Evolutionary conservation across 2,113 vertebrate genomes (phyloP).

Genomic region (Stigmatopora argus): DNA sequence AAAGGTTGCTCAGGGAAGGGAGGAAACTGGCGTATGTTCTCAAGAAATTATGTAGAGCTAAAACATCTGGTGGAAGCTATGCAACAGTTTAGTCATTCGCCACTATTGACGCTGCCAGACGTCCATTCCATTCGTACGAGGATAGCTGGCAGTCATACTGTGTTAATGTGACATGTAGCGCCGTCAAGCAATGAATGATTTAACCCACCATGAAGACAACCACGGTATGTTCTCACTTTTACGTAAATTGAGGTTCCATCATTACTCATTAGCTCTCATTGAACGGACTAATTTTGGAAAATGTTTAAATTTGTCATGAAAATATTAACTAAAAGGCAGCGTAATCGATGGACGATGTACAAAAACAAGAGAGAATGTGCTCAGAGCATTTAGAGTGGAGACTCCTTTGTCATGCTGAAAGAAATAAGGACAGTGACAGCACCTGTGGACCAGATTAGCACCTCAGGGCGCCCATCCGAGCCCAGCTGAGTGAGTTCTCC

Average conservation of each 20-base stretch:
- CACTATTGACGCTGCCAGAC: too few species aligned
- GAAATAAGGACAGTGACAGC: conserved; percentile 15
- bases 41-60: neutral
- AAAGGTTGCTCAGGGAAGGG: conserved; percentile 14
- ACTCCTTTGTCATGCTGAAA: neutral
- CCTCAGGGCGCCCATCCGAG: conserved; percentile 46
- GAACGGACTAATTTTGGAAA: neutral
- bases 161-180: too few species aligned
- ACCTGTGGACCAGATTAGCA: conserved; percentile 62
- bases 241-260: neutral
- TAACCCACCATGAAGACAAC: too few species aligned
- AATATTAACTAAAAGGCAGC: neutral
- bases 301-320: neutral
- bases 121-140: too few species aligned
- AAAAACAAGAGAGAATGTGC: neutral
- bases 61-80: neutral
- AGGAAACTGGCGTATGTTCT: neutral
- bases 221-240: neutral
- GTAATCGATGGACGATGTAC: neutral
- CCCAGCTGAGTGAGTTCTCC: conserved; percentile 68
- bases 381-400: neutral
- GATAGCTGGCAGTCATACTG: too few species aligned
- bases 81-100: neutral
- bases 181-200: too few species aligned
- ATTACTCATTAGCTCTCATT: neutral